These are phyloP conservation scores for Epinotia bilunana DNA, from an alignment of 2,888 invertebrate genomes.

Conservation along the genomic window DNA sequence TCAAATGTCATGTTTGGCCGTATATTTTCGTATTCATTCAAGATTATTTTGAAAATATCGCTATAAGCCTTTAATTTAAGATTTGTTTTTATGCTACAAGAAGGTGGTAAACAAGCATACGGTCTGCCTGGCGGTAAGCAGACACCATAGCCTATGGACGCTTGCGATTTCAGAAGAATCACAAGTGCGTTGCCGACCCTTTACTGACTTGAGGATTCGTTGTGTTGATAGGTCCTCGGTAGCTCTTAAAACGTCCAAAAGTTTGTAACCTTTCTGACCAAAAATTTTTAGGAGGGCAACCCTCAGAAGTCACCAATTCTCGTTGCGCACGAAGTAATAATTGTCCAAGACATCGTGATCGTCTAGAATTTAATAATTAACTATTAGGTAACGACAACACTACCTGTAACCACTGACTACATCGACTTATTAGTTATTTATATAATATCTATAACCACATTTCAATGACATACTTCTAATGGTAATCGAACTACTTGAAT, in stretches of 20 bases:
- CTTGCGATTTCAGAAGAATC: too few relatives aligned
- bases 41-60: too few relatives aligned
- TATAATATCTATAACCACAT: slow-evolving; percentile 77
- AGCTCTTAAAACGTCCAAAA: background rate
- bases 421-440: slow-evolving; percentile 77
- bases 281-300: background rate
- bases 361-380: slow-evolving; percentile 61
- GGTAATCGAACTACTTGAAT: slow-evolving; percentile 63
- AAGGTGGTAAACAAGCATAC: too few relatives aligned
- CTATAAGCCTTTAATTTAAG: too few relatives aligned
- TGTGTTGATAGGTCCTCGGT: too few relatives aligned
- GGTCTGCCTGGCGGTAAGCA: too few relatives aligned
- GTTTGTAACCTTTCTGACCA: background rate
- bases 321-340: slow-evolving; percentile 62
- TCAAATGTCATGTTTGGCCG: background rate
- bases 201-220: too few relatives aligned
- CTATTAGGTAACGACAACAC: slow-evolving; percentile 78
- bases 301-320: slow-evolving; percentile 56
- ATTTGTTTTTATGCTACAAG: too few relatives aligned
- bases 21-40: too few relatives aligned
- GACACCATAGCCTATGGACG: too few relatives aligned
- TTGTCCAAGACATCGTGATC: slow-evolving; percentile 61
- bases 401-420: slow-evolving; percentile 82
- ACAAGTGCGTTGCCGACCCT: too few relatives aligned
- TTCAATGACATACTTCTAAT: slow-evolving; percentile 69